Conservation (phyloP, 1,140 invertebrate species). For the Tenebrio molitor region DNA sequence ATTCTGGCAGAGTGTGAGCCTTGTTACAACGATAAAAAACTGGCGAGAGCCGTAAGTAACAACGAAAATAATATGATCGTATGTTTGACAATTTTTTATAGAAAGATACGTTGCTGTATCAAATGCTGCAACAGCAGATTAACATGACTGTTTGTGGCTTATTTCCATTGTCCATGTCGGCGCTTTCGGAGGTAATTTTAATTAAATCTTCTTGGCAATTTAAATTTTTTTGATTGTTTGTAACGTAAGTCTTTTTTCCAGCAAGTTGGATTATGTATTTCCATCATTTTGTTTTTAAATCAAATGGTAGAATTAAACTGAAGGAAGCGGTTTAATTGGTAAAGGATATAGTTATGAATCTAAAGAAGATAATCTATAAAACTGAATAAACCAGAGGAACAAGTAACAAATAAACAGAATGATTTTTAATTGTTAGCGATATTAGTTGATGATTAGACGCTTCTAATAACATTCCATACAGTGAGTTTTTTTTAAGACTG, state of each 20-base stretch:
- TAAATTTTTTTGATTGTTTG: background rate
- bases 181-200: constrained; percentile 37
- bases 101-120: constrained; percentile 42
- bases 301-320: constrained; percentile 22
- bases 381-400: too few relatives aligned
- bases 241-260: too few relatives aligned
- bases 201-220: background rate
- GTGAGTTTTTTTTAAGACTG: too few relatives aligned
- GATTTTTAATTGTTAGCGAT: too few relatives aligned
- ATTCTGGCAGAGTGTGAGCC: background rate
- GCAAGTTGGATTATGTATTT: constrained; percentile 40
- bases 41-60: constrained; percentile 6
- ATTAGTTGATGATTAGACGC: too few relatives aligned
- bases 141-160: constrained; percentile 44
- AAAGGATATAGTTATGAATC: too few relatives aligned
- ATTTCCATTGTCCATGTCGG: constrained; percentile 45
- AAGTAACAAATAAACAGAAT: too few relatives aligned
- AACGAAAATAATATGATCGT: background rate
- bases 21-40: background rate
- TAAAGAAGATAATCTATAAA: too few relatives aligned
- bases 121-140: constrained; percentile 42
- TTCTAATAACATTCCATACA: too few relatives aligned
- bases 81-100: constrained; percentile 14
- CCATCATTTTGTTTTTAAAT: constrained; percentile 36
- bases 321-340: too few relatives aligned